phyloP scores from a whole-genome alignment of 2,113 vertebrate species.

The Rutilus rutilus region DNA sequence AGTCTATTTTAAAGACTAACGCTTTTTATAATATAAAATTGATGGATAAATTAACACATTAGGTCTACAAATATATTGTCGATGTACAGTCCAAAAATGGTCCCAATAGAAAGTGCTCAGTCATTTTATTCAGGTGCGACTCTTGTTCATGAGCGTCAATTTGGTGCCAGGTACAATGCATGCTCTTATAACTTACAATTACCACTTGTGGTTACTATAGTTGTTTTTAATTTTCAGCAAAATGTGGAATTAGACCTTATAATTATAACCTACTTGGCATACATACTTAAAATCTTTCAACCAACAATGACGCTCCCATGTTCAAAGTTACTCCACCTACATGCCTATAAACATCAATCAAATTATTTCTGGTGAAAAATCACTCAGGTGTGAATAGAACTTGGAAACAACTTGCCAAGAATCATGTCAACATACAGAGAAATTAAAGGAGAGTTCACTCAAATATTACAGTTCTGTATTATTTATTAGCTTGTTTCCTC shows the following conservation, averaged over 20 bases:
- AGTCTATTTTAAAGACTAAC: background rate
- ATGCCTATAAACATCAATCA: background rate
- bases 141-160: background rate
- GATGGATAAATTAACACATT: background rate
- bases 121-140: background rate
- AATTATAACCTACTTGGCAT: background rate
- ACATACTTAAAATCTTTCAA: background rate
- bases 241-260: background rate
- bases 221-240: background rate
- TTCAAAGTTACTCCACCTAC: background rate
- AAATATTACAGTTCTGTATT: background rate
- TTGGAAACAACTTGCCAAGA: background rate
- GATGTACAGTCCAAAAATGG: background rate
- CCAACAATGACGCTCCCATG: background rate
- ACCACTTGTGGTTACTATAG: background rate
- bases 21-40: background rate
- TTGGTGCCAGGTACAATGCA: background rate
- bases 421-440: background rate
- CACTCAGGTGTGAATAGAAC: background rate
- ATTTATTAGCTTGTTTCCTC: too few species aligned
- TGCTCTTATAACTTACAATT: background rate
- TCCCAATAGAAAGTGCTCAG: background rate
- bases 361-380: background rate
- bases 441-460: background rate
- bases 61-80: background rate